Conservation (phyloP, 1,140 invertebrate genomes). For the Plutomurus gul region DNA sequence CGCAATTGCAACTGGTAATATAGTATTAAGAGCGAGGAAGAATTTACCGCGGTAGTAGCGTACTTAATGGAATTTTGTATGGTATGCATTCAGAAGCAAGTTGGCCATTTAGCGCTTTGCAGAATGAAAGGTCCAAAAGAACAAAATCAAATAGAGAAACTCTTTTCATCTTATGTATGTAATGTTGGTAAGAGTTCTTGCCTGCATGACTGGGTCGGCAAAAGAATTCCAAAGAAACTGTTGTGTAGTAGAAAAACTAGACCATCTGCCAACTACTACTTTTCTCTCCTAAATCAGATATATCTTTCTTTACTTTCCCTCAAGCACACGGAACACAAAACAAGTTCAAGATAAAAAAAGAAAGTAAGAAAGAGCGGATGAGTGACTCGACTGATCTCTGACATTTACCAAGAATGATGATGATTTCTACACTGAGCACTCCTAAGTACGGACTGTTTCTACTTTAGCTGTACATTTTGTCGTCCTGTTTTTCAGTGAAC, state of each 20-base stretch:
- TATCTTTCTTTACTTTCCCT: constrained; percentile 1
- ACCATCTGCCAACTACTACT: constrained; percentile 3
- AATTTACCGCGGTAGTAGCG: too few species aligned
- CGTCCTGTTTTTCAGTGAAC: background rate
- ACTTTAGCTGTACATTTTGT: background rate
- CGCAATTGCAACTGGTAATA: too few species aligned
- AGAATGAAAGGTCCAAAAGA: background rate
- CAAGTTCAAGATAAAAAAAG: background rate
- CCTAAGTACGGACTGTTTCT: background rate
- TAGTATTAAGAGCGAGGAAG: too few species aligned
- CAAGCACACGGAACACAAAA: background rate
- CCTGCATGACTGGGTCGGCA: background rate
- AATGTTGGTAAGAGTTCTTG: background rate
- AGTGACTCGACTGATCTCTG: constrained; percentile 13
- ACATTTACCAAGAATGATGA: constrained; percentile 22
- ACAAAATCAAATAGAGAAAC: background rate
- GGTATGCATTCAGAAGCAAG: background rate
- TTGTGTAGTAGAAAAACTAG: background rate
- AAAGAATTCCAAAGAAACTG: background rate
- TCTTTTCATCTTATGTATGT: background rate
- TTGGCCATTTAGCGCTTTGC: background rate
- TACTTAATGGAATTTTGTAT: too few species aligned
- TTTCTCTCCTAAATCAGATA: constrained; percentile 19
- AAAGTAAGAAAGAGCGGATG: background rate
- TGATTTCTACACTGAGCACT: background rate